Base-by-base conservation (phyloP, 30 jellyfish, hydroid and myxozoan genomes). In the Euphysa ruthae region DNA sequence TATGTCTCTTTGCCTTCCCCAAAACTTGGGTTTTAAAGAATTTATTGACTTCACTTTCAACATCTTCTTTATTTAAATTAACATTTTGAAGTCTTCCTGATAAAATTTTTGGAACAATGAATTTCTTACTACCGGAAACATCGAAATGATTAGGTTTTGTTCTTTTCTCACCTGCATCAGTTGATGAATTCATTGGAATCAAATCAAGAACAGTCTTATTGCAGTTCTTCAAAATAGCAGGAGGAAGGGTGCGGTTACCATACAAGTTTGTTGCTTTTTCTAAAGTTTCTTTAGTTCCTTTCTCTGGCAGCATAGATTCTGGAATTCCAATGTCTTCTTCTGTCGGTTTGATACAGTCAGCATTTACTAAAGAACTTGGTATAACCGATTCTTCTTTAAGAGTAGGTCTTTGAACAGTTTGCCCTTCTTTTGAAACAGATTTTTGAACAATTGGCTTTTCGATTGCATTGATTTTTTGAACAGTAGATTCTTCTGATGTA, bases 11-110 rank as follows among this genome's bases (percentile, higher is more conserved):
- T 46, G 60, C 2, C 23, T 8, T 46, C 3, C 23, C 23, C 2
- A 29, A 46, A n/a, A n/a, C n/a, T n/a, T n/a, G n/a, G n/a, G 52
- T 8, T 46, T 46, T 32, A 12, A 63, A 25, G 24, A 32, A 32
- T 33, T 63, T 63, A 44, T 63, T 43, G 18, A 63, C 4, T 1
- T 42, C 77, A 0, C 33, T 34, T 63, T 63, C 77, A 10, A 44
- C 46, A 24, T 63, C 77, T 21, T 35, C 58, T 33, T 42, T 63
- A n/a, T 35, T 63, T 22, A 63, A 44, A 6, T 18, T 22, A 32
- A 14, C 5, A 33, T 22, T 63, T 34, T 63, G 60, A 1, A 34
- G 58, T 6, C 77, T 42, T 32, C 28, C 28, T 24, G 3, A 34
- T 18, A 49, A 32, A 15, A 35, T 10, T 34, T 63, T 34, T 0